Evolutionary conservation across 2,113 vertebrate genomes (phyloP), one percentile per base, ranked within the genome.

Genomic region (Scatophagus argus): DNA sequence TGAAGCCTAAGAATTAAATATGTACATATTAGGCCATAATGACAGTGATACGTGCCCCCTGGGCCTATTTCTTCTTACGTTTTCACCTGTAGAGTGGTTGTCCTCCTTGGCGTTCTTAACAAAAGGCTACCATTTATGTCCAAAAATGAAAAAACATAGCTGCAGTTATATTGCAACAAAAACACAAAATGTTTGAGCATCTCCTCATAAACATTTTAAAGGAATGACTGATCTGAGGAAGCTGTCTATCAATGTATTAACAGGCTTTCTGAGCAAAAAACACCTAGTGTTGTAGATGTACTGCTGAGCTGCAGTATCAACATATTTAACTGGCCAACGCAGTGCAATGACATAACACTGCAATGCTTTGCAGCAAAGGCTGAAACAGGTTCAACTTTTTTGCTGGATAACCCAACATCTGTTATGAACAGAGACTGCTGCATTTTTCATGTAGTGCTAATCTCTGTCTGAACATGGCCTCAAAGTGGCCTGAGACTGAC

Each of bases 31-130:
- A 29, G 25, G 23, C 32, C 56, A 32, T 19, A 41, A 31, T 1
- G 43, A 23, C 44, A 44, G 29, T 32, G 31, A 64, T 32, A 29
- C 8, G 25, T 36, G 7, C 13, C 38, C 44, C 77, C 29, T 38
- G 1, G 19, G 38, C 13, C 4, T 31, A 12, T 71, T 12, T 29
- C 8, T 21, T 38, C 58, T 72, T 46, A 65, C 6, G 7, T 8
- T 11, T 38, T 84, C 41, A 70, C n/a, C 31, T 49, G 62, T 21
- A 64, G 74, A 71, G n/a, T 21, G 39, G 36, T 8, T 66, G 19
- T 88, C 62, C 39, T 71, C 59, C 29, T 8, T n/a, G 66, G 19
- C 16, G 39, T 46, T 73, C 54, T 63, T 31, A 39, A 74, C 23
- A 79, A 73, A 68, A 66, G 32, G 27, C 8, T 23, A 23, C 21